A percentile compares a stretch with the other conserved stretches of the same genome.
Evolutionary conservation across 2,797 vertebrate genomes (phyloP).

Genomic region (Sebastes glaucus): DNA sequence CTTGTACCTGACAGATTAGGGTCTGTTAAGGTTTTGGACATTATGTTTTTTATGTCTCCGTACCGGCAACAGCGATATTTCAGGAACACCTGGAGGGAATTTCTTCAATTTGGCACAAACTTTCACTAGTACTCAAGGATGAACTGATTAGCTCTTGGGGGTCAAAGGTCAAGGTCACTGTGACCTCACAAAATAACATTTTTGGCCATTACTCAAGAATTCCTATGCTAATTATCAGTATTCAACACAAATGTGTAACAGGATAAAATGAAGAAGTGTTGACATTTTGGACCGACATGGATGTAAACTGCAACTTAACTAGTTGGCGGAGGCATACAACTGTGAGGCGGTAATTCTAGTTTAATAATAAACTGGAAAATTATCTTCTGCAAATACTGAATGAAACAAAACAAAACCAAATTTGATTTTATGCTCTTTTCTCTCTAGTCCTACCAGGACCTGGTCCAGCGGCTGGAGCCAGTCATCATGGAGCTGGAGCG

Average conservation of each 20-base stretch:
- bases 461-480: constrained; percentile 95
- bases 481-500: constrained; percentile 98
- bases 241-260: too few relatives aligned
- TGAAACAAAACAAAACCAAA: neutral
- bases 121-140: neutral
- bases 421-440: neutral
- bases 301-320: neutral
- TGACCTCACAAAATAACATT: too few relatives aligned
- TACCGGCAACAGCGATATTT: neutral
- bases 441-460: constrained; percentile 94
- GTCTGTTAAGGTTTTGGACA: neutral
- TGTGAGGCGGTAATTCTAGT: neutral
- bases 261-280: too few relatives aligned
- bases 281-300: too few relatives aligned
- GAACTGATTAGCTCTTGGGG: neutral
- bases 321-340: neutral
- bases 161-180: neutral
- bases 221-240: too few relatives aligned
- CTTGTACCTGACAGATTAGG: neutral
- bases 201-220: too few relatives aligned
- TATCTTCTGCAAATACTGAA: neutral
- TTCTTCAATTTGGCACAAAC: neutral
- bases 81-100: neutral
- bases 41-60: too few relatives aligned
- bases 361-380: neutral